phyloP scores from a whole-genome alignment of 2,797 vertebrate species.

The Chaetodon trifasciatus region DNA sequence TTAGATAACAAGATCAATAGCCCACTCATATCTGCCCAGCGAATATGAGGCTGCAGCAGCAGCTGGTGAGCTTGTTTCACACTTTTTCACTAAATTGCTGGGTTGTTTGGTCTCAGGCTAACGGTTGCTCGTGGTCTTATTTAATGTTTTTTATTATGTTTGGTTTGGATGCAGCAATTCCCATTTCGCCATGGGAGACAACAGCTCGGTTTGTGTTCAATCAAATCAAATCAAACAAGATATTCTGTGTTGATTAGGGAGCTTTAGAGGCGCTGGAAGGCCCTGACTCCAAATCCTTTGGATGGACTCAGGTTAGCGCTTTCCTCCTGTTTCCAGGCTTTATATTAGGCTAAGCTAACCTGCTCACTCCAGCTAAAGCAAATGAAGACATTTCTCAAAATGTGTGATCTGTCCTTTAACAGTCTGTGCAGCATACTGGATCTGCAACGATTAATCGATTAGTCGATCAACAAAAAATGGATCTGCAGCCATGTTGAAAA shows the following conservation, averaged over 20 bases:
- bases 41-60: background rate
- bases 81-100: background rate
- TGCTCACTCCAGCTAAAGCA: background rate
- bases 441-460: no score
- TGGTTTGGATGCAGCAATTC: no score
- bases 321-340: background rate
- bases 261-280: background rate
- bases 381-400: background rate
- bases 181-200: no score
- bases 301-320: background rate
- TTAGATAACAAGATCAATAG: background rate
- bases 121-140: no score
- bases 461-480: no score
- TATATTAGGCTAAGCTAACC: background rate
- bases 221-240: background rate
- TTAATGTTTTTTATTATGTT: no score
- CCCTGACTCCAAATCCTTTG: background rate
- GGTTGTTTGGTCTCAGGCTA: background rate
- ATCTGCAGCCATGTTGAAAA: no score
- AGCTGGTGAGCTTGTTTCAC: background rate
- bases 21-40: background rate
- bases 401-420: no score
- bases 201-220: no score
- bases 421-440: no score
- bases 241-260: background rate